Percentiles rank a stretch among this genome's conserved stretches.
Evolutionary conservation across 2,113 vertebrate genomes (phyloP).

Genomic region (Ictidomys tridecemlineatus): DNA sequence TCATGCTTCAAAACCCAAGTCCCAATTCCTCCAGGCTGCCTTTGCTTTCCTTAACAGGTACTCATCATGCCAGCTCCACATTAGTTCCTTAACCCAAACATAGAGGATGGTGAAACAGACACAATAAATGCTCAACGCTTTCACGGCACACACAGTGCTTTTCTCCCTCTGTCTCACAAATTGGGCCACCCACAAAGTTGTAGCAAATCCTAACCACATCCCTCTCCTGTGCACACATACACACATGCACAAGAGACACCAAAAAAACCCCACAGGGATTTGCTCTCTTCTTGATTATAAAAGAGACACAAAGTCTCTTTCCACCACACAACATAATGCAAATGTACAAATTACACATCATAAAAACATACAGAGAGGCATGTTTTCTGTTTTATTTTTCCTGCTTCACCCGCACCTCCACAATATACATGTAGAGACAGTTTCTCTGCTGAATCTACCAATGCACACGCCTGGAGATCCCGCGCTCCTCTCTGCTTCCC

Average conservation of each 20-base stretch:
- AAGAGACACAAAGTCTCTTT: not conserved
- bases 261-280: not conserved
- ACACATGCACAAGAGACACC: not conserved
- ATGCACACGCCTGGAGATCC: not conserved
- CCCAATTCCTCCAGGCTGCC: not conserved
- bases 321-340: not conserved
- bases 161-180: not conserved
- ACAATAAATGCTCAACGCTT: not conserved
- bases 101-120: not conserved
- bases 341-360: not conserved
- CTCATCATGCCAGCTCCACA: not conserved
- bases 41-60: not conserved
- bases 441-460: not conserved
- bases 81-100: constrained; percentile 18
- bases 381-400: not conserved
- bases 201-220: not conserved
- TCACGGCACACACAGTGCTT: not conserved
- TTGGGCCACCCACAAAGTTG: not conserved
- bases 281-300: not conserved
- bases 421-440: not conserved
- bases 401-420: not conserved
- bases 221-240: not conserved
- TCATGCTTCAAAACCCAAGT: constrained; percentile 1
- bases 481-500: not conserved
- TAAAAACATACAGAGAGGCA: not conserved